A percentile compares a stretch with the other conserved stretches of the same genome.
Conservation (phyloP, 2,797 vertebrate genomes). For the Squalus acanthias region DNA sequence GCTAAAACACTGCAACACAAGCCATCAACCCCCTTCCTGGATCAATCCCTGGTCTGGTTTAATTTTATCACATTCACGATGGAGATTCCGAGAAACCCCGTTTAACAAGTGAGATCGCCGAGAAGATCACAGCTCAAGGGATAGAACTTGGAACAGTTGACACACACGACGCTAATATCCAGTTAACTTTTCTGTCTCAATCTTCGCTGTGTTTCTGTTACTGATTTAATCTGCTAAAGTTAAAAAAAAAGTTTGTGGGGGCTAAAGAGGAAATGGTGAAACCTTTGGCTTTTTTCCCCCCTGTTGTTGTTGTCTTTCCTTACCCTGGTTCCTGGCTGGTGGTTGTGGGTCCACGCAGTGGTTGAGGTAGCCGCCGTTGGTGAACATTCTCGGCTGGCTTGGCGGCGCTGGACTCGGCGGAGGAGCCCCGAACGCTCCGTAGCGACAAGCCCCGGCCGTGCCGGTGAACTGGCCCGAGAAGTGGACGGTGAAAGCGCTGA, state of each 20-base stretch:
- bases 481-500: slow-evolving; percentile 93
- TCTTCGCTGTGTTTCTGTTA: neutral
- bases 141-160: neutral
- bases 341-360: slow-evolving; percentile 80
- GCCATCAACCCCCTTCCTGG: neutral
- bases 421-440: slow-evolving; percentile 76
- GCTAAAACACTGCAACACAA: neutral
- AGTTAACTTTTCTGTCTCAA: neutral
- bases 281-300: neutral
- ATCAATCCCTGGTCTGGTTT: neutral
- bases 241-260: neutral
- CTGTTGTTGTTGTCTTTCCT: slow-evolving; percentile 42
- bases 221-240: neutral
- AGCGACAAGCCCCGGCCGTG: slow-evolving; percentile 78
- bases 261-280: too few species aligned
- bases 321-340: slow-evolving; percentile 78
- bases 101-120: neutral
- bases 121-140: too few species aligned
- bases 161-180: neutral
- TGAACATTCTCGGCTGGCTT: slow-evolving; percentile 77
- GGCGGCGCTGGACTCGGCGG: slow-evolving; percentile 74
- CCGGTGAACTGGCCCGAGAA: slow-evolving; percentile 91
- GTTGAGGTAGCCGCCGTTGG: slow-evolving; percentile 77
- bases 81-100: too few species aligned
- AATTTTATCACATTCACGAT: neutral